Base-by-base conservation (phyloP, 2,888 invertebrate species). In the Scaptomyza reducta region DNA sequence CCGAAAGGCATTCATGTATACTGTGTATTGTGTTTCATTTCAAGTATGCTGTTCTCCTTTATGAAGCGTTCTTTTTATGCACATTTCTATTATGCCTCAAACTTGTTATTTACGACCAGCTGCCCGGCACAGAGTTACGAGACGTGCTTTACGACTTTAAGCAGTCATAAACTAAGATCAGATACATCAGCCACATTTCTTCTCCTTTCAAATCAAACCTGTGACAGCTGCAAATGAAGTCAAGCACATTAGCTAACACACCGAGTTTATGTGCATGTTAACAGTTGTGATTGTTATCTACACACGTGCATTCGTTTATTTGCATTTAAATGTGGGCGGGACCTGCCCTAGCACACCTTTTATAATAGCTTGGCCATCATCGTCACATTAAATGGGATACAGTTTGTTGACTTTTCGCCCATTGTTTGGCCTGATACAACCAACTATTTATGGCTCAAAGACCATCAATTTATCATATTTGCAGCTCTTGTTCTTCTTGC, bases 391-490 rank as follows among this genome's bases (percentile, higher is more conserved):
- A 78, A 66, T 78, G 68, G 44, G 44, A 22, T 50, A 22, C 27
- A 45, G 45, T 51, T 42, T 51, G 50, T 18, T 64, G 57, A 58
- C 65, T 54, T 68, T 60, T 47, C 49, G 54, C 33, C 44, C 10
- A 54, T 50, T 66, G 55, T 51, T 29, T 14, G 40, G 6, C 13
- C 13, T 46, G 25, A 56, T 27, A 10, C 27, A 35, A 40, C 50
- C 44, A 59, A 62, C 55, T 68, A 54, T 62, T 70, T 71, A 57
- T 50, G 69, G 65, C 31, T 74, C 65, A 81, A 66, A 55, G 63
- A 40, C 61, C 77, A 60, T 47, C 57, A 62, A 84, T 80, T 74
- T 74, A 80, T 81, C 78, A 84, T 74, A 83, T 77, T 62, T 83
- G 47, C 42, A 46, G 47, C 47, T 13, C 44, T 40, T 51, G 42